phyloP scores from a whole-genome alignment of 2,113 vertebrate genomes.

The Poecilia latipinna region DNA sequence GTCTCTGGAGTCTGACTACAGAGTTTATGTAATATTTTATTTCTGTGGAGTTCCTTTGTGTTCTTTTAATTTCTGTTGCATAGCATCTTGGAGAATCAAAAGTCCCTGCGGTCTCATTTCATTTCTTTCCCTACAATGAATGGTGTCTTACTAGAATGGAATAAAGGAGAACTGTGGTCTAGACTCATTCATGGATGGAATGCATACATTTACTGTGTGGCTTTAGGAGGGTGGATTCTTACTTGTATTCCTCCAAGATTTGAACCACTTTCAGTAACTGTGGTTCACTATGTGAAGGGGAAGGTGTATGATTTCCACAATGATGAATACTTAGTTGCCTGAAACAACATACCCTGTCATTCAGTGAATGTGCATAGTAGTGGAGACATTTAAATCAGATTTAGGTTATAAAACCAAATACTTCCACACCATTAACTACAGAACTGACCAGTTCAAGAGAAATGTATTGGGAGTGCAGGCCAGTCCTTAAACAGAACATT shows the following conservation, averaged over 20 bases:
- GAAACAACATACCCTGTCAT: conserved; percentile 43
- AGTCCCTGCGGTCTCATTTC: conserved; percentile 67
- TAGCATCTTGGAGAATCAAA: conserved; percentile 51
- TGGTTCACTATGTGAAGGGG: conserved; percentile 34
- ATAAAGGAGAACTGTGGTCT: conserved; percentile 55
- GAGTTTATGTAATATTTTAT: conserved; percentile 40
- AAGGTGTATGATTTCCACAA: conserved; percentile 58
- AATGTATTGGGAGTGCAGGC: too few relatives aligned
- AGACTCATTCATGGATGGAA: conserved; percentile 72
- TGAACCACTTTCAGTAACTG: conserved; percentile 63
- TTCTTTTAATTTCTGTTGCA: conserved; percentile 41
- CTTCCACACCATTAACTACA: too few relatives aligned
- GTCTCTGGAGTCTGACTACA: conserved; percentile 5
- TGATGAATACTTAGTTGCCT: conserved; percentile 39
- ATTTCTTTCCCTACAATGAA: conserved; percentile 65
- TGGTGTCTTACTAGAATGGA: conserved; percentile 60
- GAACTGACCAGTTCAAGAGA: too few relatives aligned
- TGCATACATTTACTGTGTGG: conserved; percentile 50
- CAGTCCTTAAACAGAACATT: too few relatives aligned
- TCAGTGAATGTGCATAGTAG: conserved; percentile 36
- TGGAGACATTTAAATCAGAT: too few relatives aligned
- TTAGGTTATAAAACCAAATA: too few relatives aligned
- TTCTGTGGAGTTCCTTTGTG: conserved; percentile 43
- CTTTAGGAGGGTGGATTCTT: conserved; percentile 25
- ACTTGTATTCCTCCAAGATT: conserved; percentile 60